phyloP scores from a whole-genome alignment of 1,140 invertebrate species.

The Hypsibius dujardini region DNA sequence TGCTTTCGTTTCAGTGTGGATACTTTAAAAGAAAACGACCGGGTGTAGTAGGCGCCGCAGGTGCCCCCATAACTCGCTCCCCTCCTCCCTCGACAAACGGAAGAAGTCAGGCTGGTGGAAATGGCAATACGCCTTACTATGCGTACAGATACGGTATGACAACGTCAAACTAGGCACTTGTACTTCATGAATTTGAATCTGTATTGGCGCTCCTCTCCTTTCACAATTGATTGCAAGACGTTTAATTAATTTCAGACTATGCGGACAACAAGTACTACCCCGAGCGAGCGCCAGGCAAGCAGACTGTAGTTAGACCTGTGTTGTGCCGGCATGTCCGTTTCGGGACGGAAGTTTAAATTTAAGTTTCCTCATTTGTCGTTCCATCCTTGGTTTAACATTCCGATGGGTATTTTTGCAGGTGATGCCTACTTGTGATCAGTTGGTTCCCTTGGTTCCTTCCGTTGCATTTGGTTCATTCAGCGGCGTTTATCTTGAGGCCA shows the following conservation, averaged over 20 bases:
- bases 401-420: neutral
- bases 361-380: neutral
- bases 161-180: too few species aligned
- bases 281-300: conserved; percentile 15
- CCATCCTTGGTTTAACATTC: neutral
- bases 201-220: too few species aligned
- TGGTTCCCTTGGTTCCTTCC: neutral
- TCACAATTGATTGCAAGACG: too few species aligned
- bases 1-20: conserved; percentile 6
- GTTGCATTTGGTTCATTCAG: too few species aligned
- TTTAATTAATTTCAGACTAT: neutral
- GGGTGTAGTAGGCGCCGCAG: neutral
- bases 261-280: conserved; percentile 17
- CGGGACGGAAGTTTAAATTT: neutral
- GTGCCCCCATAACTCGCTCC: neutral
- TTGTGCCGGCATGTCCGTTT: neutral
- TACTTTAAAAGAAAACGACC: conserved; percentile 3
- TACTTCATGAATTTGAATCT: too few species aligned
- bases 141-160: neutral
- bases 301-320: neutral
- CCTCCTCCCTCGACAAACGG: neutral
- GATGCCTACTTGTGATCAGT: neutral
- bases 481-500: too few species aligned
- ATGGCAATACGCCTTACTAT: conserved; percentile 2
- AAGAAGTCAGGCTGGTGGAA: neutral